Percentiles rank a stretch among this genome's conserved stretches.
Evolutionary conservation across 2,113 vertebrate species (phyloP).

Genomic region (Pollimyrus isidori): DNA sequence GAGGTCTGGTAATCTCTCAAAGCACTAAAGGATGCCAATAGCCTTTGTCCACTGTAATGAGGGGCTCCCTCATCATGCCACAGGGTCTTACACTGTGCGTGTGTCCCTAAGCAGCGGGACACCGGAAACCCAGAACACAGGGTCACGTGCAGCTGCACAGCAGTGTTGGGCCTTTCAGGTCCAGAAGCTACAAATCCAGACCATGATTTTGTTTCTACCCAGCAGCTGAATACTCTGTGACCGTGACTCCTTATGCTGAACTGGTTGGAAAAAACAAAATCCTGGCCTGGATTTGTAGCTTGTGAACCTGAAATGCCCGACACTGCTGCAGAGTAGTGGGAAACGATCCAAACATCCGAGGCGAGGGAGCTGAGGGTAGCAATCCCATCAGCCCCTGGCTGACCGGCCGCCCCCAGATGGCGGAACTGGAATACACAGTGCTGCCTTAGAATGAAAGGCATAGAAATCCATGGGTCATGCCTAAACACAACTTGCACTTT

Average conservation of each 20-base stretch:
- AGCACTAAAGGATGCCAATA: background rate
- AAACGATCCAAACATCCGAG: background rate
- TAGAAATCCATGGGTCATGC: background rate
- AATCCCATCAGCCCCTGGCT: background rate
- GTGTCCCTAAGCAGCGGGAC: background rate
- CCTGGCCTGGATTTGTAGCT: too few species aligned
- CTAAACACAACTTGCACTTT: background rate
- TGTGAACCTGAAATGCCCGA: too few species aligned
- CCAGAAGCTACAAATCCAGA: too few species aligned
- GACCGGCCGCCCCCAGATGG: background rate
- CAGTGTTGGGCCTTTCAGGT: too few species aligned
- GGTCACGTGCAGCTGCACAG: background rate
- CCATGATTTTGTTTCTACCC: too few species aligned
- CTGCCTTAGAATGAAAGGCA: background rate
- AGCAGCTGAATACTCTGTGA: too few species aligned
- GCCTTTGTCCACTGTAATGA: background rate
- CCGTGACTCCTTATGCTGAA: too few species aligned
- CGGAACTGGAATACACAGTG: background rate
- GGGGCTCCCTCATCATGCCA: background rate
- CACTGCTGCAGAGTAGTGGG: background rate
- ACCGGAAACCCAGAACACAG: background rate
- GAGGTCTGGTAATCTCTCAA: background rate
- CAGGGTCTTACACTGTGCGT: background rate
- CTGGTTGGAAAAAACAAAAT: too few species aligned
- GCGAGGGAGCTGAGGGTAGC: background rate